These are phyloP conservation scores for Geophilus truncorum DNA, from an alignment of 2,888 invertebrate genomes.

Conservation along the genomic window DNA sequence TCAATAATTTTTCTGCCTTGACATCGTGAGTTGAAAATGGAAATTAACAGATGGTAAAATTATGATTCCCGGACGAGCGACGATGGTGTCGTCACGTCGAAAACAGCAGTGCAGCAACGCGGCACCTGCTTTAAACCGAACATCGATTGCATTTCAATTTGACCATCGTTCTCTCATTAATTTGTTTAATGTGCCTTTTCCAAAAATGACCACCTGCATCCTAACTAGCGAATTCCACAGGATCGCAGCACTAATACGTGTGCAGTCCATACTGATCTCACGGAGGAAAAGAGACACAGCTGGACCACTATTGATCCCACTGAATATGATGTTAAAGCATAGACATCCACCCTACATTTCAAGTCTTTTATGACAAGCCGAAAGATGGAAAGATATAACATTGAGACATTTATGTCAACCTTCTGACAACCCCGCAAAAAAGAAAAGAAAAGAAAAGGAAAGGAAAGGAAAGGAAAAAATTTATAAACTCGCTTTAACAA, in stretches of 20 bases:
- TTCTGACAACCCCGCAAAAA: background rate
- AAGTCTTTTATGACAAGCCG: background rate
- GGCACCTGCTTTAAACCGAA: no score
- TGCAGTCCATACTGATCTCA: background rate
- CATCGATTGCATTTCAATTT: no score
- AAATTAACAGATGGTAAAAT: no score
- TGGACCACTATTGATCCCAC: background rate
- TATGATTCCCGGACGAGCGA: no score
- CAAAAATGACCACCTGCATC: background rate
- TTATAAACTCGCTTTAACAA: background rate
- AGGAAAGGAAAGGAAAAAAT: background rate
- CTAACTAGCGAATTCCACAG: background rate
- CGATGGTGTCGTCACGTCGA: no score
- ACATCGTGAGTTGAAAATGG: no score
- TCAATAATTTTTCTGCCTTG: no score
- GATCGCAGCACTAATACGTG: background rate
- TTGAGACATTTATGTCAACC: background rate
- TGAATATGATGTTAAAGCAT: slow-evolving; percentile 2
- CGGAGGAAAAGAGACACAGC: background rate
- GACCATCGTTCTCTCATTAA: background rate
- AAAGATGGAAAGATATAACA: background rate
- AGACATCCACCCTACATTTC: background rate
- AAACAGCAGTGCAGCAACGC: no score
- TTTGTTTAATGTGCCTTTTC: background rate
- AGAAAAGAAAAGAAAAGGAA: background rate